phyloP scores from a whole-genome alignment of 1,140 invertebrate species.

The Tribolium castaneum region DNA sequence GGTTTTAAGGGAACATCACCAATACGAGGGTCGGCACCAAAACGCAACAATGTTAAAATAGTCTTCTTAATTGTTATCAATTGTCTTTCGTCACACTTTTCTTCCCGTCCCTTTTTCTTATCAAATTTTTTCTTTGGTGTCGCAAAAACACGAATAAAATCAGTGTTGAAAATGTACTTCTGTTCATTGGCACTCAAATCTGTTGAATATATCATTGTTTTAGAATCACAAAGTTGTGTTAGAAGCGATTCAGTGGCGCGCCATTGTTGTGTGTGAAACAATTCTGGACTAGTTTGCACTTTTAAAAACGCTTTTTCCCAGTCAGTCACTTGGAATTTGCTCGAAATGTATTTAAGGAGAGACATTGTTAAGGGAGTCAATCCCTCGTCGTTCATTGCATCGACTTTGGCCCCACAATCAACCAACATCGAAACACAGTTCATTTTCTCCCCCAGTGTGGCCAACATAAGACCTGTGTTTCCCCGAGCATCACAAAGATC shows the following conservation, averaged over 20 bases:
- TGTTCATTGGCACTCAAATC: neutral
- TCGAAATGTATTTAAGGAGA: constrained; percentile 62
- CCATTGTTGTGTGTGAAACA: constrained; percentile 61
- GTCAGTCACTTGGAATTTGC: constrained; percentile 59
- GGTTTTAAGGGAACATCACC: constrained; percentile 65
- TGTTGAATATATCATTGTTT: neutral
- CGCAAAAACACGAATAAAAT: neutral
- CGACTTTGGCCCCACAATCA: constrained; percentile 65
- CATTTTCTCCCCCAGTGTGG: constrained; percentile 61
- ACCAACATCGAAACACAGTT: constrained; percentile 59
- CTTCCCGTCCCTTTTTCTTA: neutral
- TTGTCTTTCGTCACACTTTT: neutral
- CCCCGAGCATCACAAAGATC: constrained; percentile 65
- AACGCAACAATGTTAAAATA: constrained; percentile 62
- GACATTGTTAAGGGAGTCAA: constrained; percentile 65
- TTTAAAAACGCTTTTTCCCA: constrained; percentile 63
- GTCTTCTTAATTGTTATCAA: constrained; percentile 58
- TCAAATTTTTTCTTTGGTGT: neutral
- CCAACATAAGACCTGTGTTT: constrained; percentile 67
- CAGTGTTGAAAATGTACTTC: constrained; percentile 37
- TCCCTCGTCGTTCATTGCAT: constrained; percentile 66
- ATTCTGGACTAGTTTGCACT: constrained; percentile 48
- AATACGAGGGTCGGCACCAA: constrained; percentile 64
- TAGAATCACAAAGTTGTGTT: neutral
- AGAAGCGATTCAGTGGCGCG: constrained; percentile 43